Evolutionary conservation across 2,888 invertebrate species (phyloP), one percentile per base, ranked within the genome.

Genomic region (Vanessa cardui): DNA sequence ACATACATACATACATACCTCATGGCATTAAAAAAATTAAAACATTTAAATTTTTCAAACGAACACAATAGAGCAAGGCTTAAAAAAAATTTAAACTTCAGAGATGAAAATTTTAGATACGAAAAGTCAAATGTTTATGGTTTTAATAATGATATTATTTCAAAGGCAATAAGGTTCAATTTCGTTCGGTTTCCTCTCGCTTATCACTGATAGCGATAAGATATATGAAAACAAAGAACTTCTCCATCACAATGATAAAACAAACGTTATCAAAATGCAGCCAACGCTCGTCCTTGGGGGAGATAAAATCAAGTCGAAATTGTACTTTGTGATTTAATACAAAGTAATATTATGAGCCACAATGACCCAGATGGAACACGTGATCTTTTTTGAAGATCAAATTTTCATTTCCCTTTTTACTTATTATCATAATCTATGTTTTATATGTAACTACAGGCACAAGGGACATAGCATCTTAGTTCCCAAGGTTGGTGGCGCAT

Each of bases 161-260:
- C n/a, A n/a, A n/a, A 54, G 2, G 12, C 1, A 16, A n/a, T 54
- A 54, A 54, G 9, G n/a, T n/a, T 33, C 20, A 33, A 16, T 31
- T 54, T 54, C 8, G 2, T 8, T 31, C 6, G 31, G n/a, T n/a
- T 1, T 16, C 1, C 33, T 50, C 5, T 7, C 8, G n/a, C n/a
- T 54, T 33, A 26, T 54, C 54, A 21, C 2, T 54, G 54, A 54
- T 54, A 54, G 16, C 31, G 54, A 54, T 54, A 54, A 31, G 8
- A 54, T 16, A 33, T 31, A 31, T 9, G 31, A 54, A 54, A 54
- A 26, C 54, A 54, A 33, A 54, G 31, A 16, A 52, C 6, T 52
- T 12, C 31, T 31, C n/a, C 31, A 54, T 54, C 6, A 31, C n/a
- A 33, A 54, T 16, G 52, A 54, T 54, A 31, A 54, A 16, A 3